Evolutionary conservation across 2,797 vertebrate genomes (phyloP), one percentile per base, ranked within the genome.

Genomic region (Pristis pectinata): DNA sequence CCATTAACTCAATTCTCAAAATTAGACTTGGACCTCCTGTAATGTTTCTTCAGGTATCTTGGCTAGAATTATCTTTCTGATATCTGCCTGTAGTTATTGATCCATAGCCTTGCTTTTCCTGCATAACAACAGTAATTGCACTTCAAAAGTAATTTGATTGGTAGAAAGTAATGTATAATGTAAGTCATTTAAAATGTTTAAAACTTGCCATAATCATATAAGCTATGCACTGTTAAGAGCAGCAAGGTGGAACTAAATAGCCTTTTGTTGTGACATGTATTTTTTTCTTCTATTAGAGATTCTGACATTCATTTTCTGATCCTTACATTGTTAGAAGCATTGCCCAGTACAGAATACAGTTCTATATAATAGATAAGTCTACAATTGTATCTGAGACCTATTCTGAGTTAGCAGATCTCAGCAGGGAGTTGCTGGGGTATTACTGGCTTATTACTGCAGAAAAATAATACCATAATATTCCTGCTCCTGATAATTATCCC

Each of bases 131-230:
- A 8, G 34, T 41, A 91, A 91, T 17, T 41, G 61, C 15, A 91
- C n/a, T 59, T 87, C 56, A 87, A 61, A 87, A 87, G 53, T 87
- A 34, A 61, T 59, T 87, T 87, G 61, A 87, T 7, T 91, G n/a
- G 74, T 74, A 74, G 19, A 67, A 67, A 67, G 19, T 24, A 74
- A 74, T 6, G 27, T 74, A 74, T 5, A 74, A 27, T 74, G 22
- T 24, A 74, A 6, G 1, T 7, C 19, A 74, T 74, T 72, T 72
- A 6, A 72, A 72, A 15, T 15, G 70, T 72, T 37, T 17, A 17
- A 64, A 37, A 64, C 37, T 3, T 10, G 56, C n/a, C 17, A 91
- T 64, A 1, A 37, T 61, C 19, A 64, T 64, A 91, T 37, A 64
- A 61, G 8, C 22, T 56, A 49, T 17, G 56, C 53, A 59, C 53